Evolutionary conservation across 1,140 invertebrate species (phyloP).

Genomic region (Campoletis sonorensis): DNA sequence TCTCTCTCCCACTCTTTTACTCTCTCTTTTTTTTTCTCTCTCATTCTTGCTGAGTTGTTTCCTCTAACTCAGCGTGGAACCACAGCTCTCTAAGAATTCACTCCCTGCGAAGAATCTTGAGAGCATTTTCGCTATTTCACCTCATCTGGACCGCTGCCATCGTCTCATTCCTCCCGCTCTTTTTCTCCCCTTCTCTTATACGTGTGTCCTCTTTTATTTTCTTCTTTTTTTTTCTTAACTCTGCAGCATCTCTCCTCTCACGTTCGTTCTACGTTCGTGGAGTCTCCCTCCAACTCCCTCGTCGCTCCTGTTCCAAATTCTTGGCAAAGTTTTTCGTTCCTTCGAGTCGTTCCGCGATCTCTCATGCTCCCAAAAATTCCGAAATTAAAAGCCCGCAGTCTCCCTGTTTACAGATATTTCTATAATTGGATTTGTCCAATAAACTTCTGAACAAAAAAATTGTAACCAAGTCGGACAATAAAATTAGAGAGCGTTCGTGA

Average conservation of each 20-base stretch:
- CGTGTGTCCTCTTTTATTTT: background rate
- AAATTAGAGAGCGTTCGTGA: background rate
- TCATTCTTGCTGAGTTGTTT: conserved; percentile 7
- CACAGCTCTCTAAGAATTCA: conserved; percentile 7
- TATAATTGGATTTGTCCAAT: too few relatives aligned
- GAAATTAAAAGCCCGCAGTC: background rate
- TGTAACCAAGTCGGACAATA: background rate
- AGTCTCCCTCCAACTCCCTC: background rate
- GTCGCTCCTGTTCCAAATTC: conserved; percentile 4
- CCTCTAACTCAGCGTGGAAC: background rate
- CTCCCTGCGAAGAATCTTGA: conserved; percentile 8
- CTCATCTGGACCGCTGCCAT: conserved; percentile 12
- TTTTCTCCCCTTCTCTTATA: background rate
- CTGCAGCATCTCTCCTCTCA: background rate
- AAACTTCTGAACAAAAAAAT: too few relatives aligned
- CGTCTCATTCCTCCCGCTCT: conserved; percentile 4
- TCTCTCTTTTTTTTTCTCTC: background rate
- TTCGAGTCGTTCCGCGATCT: background rate
- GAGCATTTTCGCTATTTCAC: conserved; percentile 10
- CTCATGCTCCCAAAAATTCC: background rate
- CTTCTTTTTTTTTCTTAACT: background rate
- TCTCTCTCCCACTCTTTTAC: background rate
- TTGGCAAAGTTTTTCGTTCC: conserved; percentile 18
- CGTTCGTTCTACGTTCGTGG: conserved; percentile 9
- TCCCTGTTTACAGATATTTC: too few relatives aligned